A percentile compares a stretch with the other conserved stretches of the same genome.
phyloP scores from a whole-genome alignment of 1,140 invertebrate species.

The Pogonus chalceus region DNA sequence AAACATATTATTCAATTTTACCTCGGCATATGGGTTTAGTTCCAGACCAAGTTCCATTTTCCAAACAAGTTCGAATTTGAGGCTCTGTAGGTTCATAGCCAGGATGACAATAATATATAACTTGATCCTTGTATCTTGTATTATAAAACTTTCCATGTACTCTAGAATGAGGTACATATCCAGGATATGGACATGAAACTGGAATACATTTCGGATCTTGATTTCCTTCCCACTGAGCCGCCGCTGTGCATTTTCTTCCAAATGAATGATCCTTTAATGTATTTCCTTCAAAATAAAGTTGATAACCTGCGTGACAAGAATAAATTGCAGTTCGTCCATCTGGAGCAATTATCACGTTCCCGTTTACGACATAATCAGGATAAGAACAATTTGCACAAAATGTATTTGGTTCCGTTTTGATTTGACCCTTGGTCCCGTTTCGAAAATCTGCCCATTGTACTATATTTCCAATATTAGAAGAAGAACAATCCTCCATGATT shows the following conservation, averaged over 20 bases:
- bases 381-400: slow-evolving; percentile 44
- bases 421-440: slow-evolving; percentile 41
- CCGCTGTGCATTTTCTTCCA: slow-evolving; percentile 36
- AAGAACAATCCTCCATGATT: slow-evolving; percentile 42
- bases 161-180: slow-evolving; percentile 43
- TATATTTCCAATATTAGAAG: slow-evolving; percentile 42
- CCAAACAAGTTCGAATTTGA: slow-evolving; percentile 36
- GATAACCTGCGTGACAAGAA: slow-evolving; percentile 42
- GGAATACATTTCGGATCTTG: slow-evolving; percentile 36
- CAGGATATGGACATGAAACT: slow-evolving; percentile 47
- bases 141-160: slow-evolving; percentile 40
- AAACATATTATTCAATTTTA: slow-evolving; percentile 18
- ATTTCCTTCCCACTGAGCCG: slow-evolving; percentile 41
- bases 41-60: slow-evolving; percentile 43
- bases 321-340: slow-evolving; percentile 33
- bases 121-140: slow-evolving; percentile 37
- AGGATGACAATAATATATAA: slow-evolving; percentile 41
- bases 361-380: slow-evolving; percentile 36
- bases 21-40: slow-evolving; percentile 38
- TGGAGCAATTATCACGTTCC: slow-evolving; percentile 30
- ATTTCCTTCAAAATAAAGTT: slow-evolving; percentile 33
- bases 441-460: slow-evolving; percentile 52
- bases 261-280: neutral
- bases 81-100: slow-evolving; percentile 43
- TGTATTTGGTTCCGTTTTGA: slow-evolving; percentile 38